Evolutionary conservation across 2,888 invertebrate genomes (phyloP), one percentile per base, ranked within the genome.

Genomic region (Lycocerus yunnanus): DNA sequence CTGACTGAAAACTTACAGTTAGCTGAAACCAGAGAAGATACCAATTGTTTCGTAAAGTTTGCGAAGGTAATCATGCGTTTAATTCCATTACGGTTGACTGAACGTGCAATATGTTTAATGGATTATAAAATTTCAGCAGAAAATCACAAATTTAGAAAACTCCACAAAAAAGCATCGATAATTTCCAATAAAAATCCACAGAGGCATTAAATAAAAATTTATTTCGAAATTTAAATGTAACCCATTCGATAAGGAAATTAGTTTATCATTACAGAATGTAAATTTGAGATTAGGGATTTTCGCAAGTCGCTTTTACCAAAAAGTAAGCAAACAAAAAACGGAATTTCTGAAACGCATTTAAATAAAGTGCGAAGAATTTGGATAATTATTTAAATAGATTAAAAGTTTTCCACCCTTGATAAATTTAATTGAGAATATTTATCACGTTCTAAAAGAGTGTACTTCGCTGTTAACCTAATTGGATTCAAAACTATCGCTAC

Each of bases 401-500:
- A 58, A 59, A 58, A 69, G 58, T 66, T 66, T 73, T 69, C 61
- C 16, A 13, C 60, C 27, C 20, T 69, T 43, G 67, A 70, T 66
- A 65, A 66, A 73, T 60, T 73, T 73, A 73, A 73, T 73, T 73
- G 73, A 70, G 69, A 73, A 73, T 73, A 73, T 73, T 73, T 70
- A 73, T 73, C 73, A 73, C 70, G 18, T 27, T 67, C 66, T 72
- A 58, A 21, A 43, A 72, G 68, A 43, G 43, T 43, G 43, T 43
- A 43, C 43, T 43, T n/a, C 43, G 3, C n/a, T 43, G 43, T 43
- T 43, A 43, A 43, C n/a, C 13, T 43, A 43, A 43, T 43, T 43
- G 43, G 43, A 43, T 43, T 43, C 13, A 43, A 43, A 43, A 43
- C 43, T 43, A 43, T 43, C 43, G n/a, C 43, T n/a, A 43, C n/a